Conservation (phyloP, 2,888 invertebrate species). For the Melipona beecheii region DNA sequence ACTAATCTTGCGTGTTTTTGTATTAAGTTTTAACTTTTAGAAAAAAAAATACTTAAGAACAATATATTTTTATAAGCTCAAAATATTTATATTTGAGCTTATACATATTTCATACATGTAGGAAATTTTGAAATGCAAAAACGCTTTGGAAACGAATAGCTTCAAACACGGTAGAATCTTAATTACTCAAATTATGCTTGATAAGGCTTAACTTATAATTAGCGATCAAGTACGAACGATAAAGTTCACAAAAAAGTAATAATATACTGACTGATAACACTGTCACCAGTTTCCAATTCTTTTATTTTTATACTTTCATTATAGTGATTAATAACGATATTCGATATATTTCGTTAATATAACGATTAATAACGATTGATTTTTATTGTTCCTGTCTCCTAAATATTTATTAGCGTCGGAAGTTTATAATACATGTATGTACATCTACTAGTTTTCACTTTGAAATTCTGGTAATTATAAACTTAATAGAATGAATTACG, state of each 20-base stretch:
- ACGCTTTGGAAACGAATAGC: not conserved
- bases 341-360: no score
- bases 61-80: no score
- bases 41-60: not conserved
- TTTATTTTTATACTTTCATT: not conserved
- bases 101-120: no score
- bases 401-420: conserved; percentile 11
- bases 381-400: not conserved
- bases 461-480: not conserved
- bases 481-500: not conserved
- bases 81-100: no score
- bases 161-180: not conserved
- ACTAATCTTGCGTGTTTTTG: no score
- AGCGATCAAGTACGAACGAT: not conserved
- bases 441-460: not conserved
- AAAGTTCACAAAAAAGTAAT: no score
- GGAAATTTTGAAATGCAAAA: no score
- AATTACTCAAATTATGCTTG: not conserved
- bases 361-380: not conserved
- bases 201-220: not conserved
- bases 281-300: not conserved
- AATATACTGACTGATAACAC: no score
- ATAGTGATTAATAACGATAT: not conserved
- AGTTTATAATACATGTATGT: conserved; percentile 5
- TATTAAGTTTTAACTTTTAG: no score